Percentiles rank a stretch among this genome's conserved stretches.
These are phyloP conservation scores for Setophaga kirtlandii DNA, from an alignment of 2,113 vertebrate species.

Conservation along the genomic window DNA sequence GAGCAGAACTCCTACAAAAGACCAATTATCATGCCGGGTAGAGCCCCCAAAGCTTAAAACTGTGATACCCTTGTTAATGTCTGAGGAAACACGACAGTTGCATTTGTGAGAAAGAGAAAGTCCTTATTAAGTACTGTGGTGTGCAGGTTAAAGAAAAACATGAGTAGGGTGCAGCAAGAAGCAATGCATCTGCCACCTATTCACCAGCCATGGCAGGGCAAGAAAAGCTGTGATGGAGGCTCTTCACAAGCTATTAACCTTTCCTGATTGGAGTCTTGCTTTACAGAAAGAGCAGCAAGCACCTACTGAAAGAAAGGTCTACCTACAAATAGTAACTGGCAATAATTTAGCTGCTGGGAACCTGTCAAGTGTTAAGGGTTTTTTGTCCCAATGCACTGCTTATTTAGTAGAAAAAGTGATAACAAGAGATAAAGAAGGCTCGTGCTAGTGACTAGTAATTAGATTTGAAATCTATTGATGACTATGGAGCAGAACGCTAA, in stretches of 20 bases:
- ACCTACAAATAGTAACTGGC: constrained; percentile 17
- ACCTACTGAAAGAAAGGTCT: constrained; percentile 9
- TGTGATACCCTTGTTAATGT: not conserved
- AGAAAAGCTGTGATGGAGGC: constrained; percentile 9
- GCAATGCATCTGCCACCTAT: not conserved
- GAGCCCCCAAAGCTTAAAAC: not conserved
- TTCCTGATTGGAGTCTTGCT: constrained; percentile 66
- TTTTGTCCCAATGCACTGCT: not conserved
- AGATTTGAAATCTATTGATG: not conserved
- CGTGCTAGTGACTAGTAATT: not conserved
- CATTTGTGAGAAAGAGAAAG: not conserved
- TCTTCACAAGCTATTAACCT: constrained; percentile 70
- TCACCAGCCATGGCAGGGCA: constrained; percentile 24
- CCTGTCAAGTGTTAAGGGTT: not conserved
- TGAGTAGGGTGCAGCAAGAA: not conserved
- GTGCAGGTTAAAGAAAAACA: not conserved
- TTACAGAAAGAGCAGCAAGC: constrained; percentile 44
- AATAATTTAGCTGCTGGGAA: constrained; percentile 27
- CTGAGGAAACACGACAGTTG: not conserved
- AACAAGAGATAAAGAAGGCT: not conserved
- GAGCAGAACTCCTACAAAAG: not conserved
- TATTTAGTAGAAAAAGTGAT: not conserved
- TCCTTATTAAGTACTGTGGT: not conserved
- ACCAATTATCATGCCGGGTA: not conserved
- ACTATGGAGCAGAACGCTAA: not conserved